Base-by-base conservation (phyloP, 2,888 invertebrate genomes). In the Synergus itoensis region DNA sequence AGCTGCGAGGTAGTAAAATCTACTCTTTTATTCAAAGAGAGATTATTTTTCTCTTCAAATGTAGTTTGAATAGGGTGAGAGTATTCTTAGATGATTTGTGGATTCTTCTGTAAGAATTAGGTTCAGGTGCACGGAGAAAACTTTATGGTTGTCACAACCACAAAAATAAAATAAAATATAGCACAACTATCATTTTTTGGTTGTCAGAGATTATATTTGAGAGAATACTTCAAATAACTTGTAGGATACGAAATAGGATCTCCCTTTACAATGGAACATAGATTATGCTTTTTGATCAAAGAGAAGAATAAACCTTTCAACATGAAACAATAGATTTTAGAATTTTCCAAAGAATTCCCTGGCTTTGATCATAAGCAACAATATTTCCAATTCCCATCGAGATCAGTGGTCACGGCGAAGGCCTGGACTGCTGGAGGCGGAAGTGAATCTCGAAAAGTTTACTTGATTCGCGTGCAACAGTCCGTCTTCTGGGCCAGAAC, bases 401-500 rank as follows among this genome's bases (percentile, higher is more conserved):
- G 53, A 73, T 53, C 73, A 73, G 53, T 73, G 73, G 73, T 73
- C 73, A 73, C 48, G 69, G 48, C 36, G 48, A 16, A 36, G 53
- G 53, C 36, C 36, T 73, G 36, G 28, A 73, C 21, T 60, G 60
- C 60, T 12, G 12, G 48, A 73, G 73, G 73, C 53, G 73, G 73
- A 73, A 73, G 73, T 53, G 73, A 53, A 73, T 73, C 36, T 36
- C 53, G 53, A 73, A 73, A 73, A 73, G 48, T 73, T 73, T 8
- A 28, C 45, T 48, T 73, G 73, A 73, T 73, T 73, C 73, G 73
- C 53, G 36, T 73, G 73, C 73, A 73, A 73, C 73, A 73, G 73
- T 73, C 73, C n/a, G 53, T 53, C 73, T 73, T 53, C 48, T 73
- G 73, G 73, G 48, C 73, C 73, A 73, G 73, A 73, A 73, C 73